Conservation (phyloP, 1,140 invertebrate species). For the Eulimnadia texana region DNA sequence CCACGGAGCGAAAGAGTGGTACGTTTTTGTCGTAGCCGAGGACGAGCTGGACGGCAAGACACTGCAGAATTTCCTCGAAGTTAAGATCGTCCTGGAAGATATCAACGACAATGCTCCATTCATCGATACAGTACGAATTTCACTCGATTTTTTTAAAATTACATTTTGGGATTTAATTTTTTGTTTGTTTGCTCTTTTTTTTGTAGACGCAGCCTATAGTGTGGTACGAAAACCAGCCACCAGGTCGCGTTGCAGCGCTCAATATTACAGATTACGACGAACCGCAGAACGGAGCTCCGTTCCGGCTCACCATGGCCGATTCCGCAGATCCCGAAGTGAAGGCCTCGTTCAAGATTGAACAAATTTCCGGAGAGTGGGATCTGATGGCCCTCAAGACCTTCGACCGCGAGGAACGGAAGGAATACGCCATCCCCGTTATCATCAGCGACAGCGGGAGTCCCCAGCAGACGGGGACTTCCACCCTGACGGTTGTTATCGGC, state of each 20-base stretch:
- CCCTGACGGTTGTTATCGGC: constrained; percentile 69
- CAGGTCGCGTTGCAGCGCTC: constrained; percentile 46
- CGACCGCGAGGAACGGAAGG: constrained; percentile 76
- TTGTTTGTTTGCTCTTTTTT: constrained; percentile 6
- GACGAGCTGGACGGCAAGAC: constrained; percentile 52
- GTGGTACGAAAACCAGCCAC: constrained; percentile 60
- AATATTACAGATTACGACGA: constrained; percentile 65
- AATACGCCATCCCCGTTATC: constrained; percentile 70
- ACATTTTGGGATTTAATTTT: too few relatives aligned
- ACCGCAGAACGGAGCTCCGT: constrained; percentile 63
- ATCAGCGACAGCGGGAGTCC: constrained; percentile 68
- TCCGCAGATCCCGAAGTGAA: constrained; percentile 48
- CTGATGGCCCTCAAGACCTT: constrained; percentile 36
- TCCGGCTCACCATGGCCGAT: constrained; percentile 51
- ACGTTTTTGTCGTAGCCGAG: constrained; percentile 64
- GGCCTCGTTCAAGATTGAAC: constrained; percentile 50
- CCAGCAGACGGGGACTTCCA: constrained; percentile 52
- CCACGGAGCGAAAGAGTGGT: constrained; percentile 61
- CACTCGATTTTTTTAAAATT: constrained; percentile 4
- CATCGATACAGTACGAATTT: constrained; percentile 49
- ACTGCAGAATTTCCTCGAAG: constrained; percentile 43
- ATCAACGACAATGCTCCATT: constrained; percentile 84
- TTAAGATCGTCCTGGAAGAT: constrained; percentile 59
- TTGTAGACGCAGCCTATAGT: constrained; percentile 58
- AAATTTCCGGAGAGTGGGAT: not conserved